These are phyloP conservation scores for Monopterus albus DNA, from an alignment of 2,113 vertebrate genomes.

Conservation along the genomic window DNA sequence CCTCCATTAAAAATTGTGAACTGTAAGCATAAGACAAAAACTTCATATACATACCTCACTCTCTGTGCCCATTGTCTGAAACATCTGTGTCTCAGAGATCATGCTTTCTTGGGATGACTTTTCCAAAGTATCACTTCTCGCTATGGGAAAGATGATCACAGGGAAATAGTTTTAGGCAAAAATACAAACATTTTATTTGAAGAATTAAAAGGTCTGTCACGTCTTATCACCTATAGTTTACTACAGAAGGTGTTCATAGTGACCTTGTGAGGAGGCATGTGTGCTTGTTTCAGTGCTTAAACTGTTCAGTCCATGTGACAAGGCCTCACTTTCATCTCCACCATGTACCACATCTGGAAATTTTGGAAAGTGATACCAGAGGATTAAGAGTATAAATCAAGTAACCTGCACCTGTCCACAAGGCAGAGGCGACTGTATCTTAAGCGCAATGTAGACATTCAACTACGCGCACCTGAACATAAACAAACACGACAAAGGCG, in stretches of 20 bases:
- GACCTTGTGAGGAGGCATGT: neutral
- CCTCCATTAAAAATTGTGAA: neutral
- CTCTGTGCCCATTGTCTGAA: neutral
- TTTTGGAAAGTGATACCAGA: no score
- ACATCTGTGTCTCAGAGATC: neutral
- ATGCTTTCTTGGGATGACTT: neutral
- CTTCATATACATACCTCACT: slow-evolving; percentile 29
- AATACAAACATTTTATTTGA: neutral
- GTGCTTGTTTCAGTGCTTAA: no score
- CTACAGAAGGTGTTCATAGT: neutral
- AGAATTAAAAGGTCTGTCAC: neutral
- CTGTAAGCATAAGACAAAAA: neutral
- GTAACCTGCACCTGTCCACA: no score
- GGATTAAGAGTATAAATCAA: neutral
- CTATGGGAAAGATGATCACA: slow-evolving; percentile 20
- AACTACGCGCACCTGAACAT: no score
- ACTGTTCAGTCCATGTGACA: no score
- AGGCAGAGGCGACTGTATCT: no score
- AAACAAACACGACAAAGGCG: no score
- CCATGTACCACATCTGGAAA: no score
- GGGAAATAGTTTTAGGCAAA: neutral
- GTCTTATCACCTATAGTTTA: neutral
- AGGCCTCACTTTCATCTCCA: no score
- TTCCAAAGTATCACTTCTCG: neutral
- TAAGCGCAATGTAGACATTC: no score